These are phyloP conservation scores for Formica aserva DNA, from an alignment of 2,888 invertebrate species.

Conservation along the genomic window DNA sequence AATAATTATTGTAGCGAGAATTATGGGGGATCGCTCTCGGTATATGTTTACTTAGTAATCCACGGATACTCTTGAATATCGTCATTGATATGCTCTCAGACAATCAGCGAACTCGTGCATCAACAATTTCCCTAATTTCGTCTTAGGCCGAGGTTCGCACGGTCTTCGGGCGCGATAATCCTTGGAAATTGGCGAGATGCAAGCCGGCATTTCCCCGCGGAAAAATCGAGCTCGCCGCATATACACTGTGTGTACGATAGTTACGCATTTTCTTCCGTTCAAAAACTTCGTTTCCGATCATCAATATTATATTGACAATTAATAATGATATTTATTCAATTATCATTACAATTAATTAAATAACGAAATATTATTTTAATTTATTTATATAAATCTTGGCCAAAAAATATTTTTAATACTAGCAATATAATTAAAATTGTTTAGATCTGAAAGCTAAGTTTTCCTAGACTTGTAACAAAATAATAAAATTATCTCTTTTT, in stretches of 20 bases:
- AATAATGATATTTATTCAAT: neutral
- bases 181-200: slow-evolving; percentile 82
- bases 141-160: slow-evolving; percentile 69
- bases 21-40: neutral
- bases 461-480: neutral
- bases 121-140: slow-evolving; percentile 65
- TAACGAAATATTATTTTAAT: neutral
- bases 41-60: neutral
- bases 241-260: slow-evolving; percentile 31
- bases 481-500: neutral
- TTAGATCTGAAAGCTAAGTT: neutral
- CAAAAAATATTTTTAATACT: neutral
- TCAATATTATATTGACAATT: neutral
- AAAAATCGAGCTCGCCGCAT: slow-evolving; percentile 65
- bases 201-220: slow-evolving; percentile 68
- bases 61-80: slow-evolving; percentile 11
- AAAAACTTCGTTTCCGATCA: neutral
- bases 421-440: neutral
- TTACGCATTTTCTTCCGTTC: neutral
- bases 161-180: slow-evolving; percentile 81
- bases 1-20: neutral
- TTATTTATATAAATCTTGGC: neutral
- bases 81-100: neutral
- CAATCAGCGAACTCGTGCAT: slow-evolving; percentile 46
- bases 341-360: neutral